phyloP scores from a whole-genome alignment of 2,113 vertebrate genomes.

The Proteles cristata region DNA sequence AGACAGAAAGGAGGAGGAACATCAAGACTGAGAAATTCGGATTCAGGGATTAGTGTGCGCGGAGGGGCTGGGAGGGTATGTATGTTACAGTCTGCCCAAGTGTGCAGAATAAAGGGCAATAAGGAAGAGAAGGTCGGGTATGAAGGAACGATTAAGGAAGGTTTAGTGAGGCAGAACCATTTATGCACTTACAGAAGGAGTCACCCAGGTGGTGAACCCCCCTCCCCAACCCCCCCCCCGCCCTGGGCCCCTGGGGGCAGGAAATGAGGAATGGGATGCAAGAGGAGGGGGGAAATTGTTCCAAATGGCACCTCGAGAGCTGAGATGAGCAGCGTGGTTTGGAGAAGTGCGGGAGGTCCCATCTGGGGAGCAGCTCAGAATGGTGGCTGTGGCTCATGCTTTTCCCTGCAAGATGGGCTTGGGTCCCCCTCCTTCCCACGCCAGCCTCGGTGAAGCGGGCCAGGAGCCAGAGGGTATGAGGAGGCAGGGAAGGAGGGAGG shows the following conservation, averaged over 20 bases:
- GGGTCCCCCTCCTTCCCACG: too few relatives aligned
- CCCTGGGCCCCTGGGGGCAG: neutral
- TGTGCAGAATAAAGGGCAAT: neutral
- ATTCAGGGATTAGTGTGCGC: neutral
- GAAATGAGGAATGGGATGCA: neutral
- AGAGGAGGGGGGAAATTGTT: neutral
- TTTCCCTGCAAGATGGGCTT: neutral
- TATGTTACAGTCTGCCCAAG: neutral
- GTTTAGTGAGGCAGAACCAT: neutral
- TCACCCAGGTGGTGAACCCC: neutral
- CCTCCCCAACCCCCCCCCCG: too few relatives aligned
- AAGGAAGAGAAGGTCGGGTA: neutral
- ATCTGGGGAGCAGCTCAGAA: neutral
- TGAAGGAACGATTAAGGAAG: neutral
- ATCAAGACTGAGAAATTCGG: neutral
- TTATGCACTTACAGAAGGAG: neutral
- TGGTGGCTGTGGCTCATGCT: neutral
- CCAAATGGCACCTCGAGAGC: neutral
- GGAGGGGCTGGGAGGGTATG: neutral
- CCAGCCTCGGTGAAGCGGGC: neutral
- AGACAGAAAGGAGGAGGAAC: neutral
- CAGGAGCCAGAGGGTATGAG: neutral
- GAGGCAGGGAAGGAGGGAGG: neutral
- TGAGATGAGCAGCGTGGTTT: neutral
- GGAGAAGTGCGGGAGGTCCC: neutral